Conservation (phyloP, 1,140 invertebrate species). For the Penaeus chinensis region DNA sequence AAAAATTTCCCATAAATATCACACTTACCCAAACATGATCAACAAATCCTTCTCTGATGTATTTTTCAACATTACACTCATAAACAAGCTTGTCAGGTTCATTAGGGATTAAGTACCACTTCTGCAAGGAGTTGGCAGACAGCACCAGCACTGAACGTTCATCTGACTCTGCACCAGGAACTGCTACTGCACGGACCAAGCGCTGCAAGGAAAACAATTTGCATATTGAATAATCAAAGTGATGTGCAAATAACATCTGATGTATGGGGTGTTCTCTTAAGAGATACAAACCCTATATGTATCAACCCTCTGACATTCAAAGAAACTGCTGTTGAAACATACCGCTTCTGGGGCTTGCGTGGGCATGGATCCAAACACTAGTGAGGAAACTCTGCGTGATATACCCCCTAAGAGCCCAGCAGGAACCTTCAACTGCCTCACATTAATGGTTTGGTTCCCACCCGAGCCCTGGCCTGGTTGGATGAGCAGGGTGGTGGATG, state of each 20-base stretch:
- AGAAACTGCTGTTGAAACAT: conserved; percentile 65
- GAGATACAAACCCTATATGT: too few relatives aligned
- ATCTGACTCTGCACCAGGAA: conserved; percentile 65
- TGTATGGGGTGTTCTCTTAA: too few relatives aligned
- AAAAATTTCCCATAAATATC: conserved; percentile 42
- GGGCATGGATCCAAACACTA: conserved; percentile 86
- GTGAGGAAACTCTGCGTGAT: conserved; percentile 83
- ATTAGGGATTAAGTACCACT: conserved; percentile 74
- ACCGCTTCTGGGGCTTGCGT: conserved; percentile 81
- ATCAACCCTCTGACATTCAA: background rate
- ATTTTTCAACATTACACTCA: conserved; percentile 75
- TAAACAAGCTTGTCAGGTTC: conserved; percentile 73
- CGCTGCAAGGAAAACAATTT: conserved; percentile 38
- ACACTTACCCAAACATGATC: conserved; percentile 74
- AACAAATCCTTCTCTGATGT: conserved; percentile 75
- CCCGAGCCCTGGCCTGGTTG: conserved; percentile 35
- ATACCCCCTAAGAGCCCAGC: conserved; percentile 90
- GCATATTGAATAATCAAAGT: too few relatives aligned
- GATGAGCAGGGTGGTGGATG: conserved; percentile 75
- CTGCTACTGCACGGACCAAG: conserved; percentile 46
- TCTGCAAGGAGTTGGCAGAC: conserved; percentile 77
- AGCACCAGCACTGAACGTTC: conserved; percentile 75
- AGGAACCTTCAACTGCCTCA: conserved; percentile 78
- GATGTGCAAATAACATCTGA: too few relatives aligned
- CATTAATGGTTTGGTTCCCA: conserved; percentile 70